These are phyloP conservation scores for Cygnus atratus DNA, from an alignment of 2,113 vertebrate genomes.

Conservation along the genomic window DNA sequence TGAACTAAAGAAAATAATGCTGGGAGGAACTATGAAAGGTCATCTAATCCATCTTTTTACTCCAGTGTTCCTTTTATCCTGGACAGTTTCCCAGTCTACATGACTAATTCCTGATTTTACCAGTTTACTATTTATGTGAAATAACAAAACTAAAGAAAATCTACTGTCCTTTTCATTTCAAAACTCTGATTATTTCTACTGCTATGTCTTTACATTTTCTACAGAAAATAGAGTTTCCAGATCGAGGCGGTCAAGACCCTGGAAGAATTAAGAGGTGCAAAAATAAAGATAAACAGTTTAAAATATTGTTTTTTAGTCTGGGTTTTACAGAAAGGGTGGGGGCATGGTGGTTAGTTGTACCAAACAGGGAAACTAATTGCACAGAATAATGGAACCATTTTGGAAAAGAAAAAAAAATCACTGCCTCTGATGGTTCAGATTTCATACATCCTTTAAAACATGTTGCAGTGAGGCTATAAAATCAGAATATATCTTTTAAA, in stretches of 20 bases:
- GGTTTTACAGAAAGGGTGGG: accelerated
- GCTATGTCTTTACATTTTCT: neutral
- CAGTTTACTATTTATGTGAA: neutral
- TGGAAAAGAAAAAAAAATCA: neutral
- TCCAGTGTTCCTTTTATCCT: neutral
- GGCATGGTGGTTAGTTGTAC: neutral
- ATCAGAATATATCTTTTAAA: neutral
- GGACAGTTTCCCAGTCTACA: neutral
- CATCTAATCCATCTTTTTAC: neutral
- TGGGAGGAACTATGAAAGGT: neutral
- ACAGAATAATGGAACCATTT: neutral
- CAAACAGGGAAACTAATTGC: neutral
- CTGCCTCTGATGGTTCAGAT: neutral
- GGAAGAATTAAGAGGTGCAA: neutral
- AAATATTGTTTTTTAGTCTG: neutral
- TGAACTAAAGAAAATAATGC: neutral
- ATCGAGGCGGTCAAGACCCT: neutral
- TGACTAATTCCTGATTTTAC: neutral
- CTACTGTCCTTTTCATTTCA: neutral
- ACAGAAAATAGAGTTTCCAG: neutral
- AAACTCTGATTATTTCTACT: neutral
- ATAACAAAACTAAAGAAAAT: neutral
- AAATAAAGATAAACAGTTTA: neutral
- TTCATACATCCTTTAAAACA: neutral
- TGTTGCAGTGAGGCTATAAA: neutral